Conservation (phyloP, 2,888 invertebrate genomes). For the Octonoba sinensis region DNA sequence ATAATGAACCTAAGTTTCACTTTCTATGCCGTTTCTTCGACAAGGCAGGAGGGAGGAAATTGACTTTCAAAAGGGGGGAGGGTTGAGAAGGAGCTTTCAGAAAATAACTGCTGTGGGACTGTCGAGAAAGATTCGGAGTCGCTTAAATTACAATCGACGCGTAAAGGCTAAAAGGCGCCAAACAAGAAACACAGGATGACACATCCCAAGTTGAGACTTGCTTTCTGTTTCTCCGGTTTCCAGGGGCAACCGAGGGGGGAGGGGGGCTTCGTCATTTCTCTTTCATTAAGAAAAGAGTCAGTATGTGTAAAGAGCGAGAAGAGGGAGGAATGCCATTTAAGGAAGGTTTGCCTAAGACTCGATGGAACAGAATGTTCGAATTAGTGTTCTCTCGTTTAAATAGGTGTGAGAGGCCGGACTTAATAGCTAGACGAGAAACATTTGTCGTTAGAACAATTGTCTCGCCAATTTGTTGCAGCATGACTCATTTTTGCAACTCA, state of each 20-base stretch:
- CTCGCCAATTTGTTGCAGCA: no score
- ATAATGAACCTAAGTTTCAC: no score
- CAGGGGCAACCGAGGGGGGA: slow-evolving; percentile 20
- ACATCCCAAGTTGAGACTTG: slow-evolving; percentile 9
- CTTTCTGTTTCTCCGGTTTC: slow-evolving; percentile 30
- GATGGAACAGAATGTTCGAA: slow-evolving; percentile 30
- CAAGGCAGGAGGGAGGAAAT: neutral
- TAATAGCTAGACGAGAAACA: no score
- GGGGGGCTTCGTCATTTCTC: slow-evolving; percentile 29
- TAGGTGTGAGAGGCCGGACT: no score
- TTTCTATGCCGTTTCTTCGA: no score
- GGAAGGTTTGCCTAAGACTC: slow-evolving; percentile 26
- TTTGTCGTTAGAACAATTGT: no score
- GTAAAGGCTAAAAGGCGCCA: slow-evolving; percentile 27
- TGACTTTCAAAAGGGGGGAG: neutral
- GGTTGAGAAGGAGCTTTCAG: neutral
- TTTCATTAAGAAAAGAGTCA: slow-evolving; percentile 47
- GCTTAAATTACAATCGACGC: slow-evolving; percentile 50
- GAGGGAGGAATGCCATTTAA: slow-evolving; percentile 21
- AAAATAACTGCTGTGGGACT: slow-evolving; percentile 13
- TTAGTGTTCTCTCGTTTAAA: slow-evolving; percentile 29
- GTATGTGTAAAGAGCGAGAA: slow-evolving; percentile 4
- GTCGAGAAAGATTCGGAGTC: slow-evolving; percentile 12
- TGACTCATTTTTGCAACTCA: no score
- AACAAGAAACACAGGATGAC: slow-evolving; percentile 29